Base-by-base conservation (phyloP, 2,113 vertebrate species). In the Entomyzon cyanotis region DNA sequence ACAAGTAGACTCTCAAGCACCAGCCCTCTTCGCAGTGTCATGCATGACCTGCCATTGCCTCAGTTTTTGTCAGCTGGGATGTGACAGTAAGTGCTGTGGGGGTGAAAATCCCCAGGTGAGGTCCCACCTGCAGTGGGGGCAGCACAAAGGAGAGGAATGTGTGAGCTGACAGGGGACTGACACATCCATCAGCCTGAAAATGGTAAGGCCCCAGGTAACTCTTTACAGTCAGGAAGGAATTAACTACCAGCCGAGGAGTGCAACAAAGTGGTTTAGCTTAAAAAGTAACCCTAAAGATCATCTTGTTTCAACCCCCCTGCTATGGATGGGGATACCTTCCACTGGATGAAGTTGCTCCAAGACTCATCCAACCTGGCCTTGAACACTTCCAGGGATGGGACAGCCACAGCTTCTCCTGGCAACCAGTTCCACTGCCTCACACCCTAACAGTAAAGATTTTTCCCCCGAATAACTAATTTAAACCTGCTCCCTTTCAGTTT, bases 131-230 rank as follows among this genome's bases (percentile, higher is more conserved):
- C 12, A 52, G 12, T 2, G 5, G 58, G 24, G 31, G 31, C 4
- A 18, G 42, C 8, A 11, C 33, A 63, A 67, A 67, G 14, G 41
- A 79, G 8, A 73, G 8, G 30, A 64, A 30, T 25, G 7, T 2
- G 9, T 5, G 24, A 79, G 42, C 44, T 31, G 28, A 30, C 60
- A 70, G 42, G 0, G 0, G 9, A 47, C 1, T 6, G 63, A 50
- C 37, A 37, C 6, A 12, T 5, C 22, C 30, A 35, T 30, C 55
- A 64, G n/a, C 18, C 37, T 64, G 73, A 42, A 64, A 74, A 69
- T 1, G 9, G 13, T 15, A 15, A 3, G 10, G 0, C 37, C 56
- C 18, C 8, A 5, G 27, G 7, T 65, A 24, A 82, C 27, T 37
- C 16, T 33, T 41, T 8, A 19, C 49, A 16, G 35, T 80, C 58